phyloP scores from a whole-genome alignment of 1,140 invertebrate species.

The Drosophila saltans region DNA sequence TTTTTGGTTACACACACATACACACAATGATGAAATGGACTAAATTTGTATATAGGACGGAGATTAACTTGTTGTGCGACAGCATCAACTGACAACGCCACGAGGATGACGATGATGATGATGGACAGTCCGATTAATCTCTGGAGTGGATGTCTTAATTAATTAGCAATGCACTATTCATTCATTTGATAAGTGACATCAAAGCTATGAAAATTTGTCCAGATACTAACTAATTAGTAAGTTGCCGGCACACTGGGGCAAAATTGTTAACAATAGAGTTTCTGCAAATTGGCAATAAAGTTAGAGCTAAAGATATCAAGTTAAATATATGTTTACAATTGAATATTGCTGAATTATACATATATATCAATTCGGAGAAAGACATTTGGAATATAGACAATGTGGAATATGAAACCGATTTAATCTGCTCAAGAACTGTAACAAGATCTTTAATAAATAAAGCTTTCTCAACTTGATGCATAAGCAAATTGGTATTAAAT shows the following conservation, averaged over 20 bases:
- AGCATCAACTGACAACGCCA: background rate
- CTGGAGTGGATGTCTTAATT: background rate
- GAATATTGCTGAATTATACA: too few species aligned
- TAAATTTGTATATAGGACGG: background rate
- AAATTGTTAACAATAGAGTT: background rate
- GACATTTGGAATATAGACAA: too few species aligned
- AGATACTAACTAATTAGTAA: background rate
- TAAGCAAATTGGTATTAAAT: too few species aligned
- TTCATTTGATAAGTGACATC: background rate
- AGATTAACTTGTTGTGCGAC: background rate
- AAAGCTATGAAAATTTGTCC: background rate
- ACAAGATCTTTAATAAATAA: too few species aligned
- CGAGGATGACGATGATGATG: background rate
- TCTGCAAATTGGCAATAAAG: too few species aligned
- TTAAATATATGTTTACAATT: too few species aligned
- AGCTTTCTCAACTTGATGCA: too few species aligned
- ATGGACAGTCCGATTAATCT: background rate
- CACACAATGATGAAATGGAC: too few species aligned
- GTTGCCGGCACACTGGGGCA: background rate
- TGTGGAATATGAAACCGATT: too few species aligned
- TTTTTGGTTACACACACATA: background rate
- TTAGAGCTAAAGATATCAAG: too few species aligned
- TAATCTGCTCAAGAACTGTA: too few species aligned
- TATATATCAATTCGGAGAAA: too few species aligned
- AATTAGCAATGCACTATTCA: background rate